Evolutionary conservation across 2,113 vertebrate species (phyloP).

Genomic region (Fukomys damarensis): DNA sequence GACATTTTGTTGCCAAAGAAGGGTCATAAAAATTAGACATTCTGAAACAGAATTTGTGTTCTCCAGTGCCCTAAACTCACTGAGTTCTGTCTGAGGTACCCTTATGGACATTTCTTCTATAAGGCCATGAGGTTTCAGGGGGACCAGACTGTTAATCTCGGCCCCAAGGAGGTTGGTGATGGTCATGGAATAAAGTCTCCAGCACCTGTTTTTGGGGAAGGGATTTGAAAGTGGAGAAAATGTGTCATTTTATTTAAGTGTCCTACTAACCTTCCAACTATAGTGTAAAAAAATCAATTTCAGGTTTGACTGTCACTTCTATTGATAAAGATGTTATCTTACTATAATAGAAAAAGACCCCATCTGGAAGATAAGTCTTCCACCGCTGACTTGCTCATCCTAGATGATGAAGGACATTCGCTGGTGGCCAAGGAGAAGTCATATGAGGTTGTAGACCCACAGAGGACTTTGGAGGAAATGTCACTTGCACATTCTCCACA

Average conservation of each 20-base stretch:
- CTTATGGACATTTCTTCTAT: not conserved
- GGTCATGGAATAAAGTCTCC: not conserved
- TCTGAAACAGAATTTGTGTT: not conserved
- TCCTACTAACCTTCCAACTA: not conserved
- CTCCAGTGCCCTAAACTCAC: not conserved
- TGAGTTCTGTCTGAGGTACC: not conserved
- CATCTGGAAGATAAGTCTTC: not conserved
- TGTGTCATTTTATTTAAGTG: not conserved
- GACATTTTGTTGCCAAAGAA: constrained; percentile 28
- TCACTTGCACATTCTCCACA: not conserved
- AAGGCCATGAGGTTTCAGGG: not conserved
- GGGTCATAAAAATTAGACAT: constrained; percentile 25
- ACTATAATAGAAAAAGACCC: not conserved
- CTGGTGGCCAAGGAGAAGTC: not conserved
- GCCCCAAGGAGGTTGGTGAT: not conserved
- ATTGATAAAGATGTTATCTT: not conserved
- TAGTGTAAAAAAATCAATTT: not conserved
- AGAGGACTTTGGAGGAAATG: not conserved
- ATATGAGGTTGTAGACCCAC: not conserved
- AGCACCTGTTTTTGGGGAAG: not conserved
- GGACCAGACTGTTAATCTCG: not conserved
- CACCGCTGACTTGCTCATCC: not conserved
- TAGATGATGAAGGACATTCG: not conserved
- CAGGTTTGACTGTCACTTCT: constrained; percentile 5
- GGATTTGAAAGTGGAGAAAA: constrained; percentile 31